A percentile compares a stretch with the other conserved stretches of the same genome.
Evolutionary conservation across 1,140 invertebrate genomes (phyloP).

Genomic region (Drosophila sturtevanti): DNA sequence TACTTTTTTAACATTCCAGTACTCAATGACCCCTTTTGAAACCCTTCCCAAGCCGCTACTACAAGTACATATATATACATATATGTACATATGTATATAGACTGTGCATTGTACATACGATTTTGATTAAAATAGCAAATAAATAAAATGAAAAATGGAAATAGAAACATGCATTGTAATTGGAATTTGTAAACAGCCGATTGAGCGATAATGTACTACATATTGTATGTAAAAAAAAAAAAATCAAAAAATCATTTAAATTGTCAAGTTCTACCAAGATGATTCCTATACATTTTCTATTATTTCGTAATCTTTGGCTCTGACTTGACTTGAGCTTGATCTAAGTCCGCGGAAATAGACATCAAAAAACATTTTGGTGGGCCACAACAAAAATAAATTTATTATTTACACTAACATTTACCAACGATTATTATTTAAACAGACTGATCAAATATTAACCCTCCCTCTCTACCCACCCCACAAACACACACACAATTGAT

Average conservation of each 20-base stretch:
- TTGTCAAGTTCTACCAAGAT: slow-evolving; percentile 10
- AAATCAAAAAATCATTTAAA: background rate
- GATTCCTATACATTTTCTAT: background rate
- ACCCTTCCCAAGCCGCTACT: too few relatives aligned
- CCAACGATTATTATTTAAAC: slow-evolving; percentile 65
- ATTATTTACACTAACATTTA: slow-evolving; percentile 61
- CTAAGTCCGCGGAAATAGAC: slow-evolving; percentile 45
- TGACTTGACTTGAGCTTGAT: background rate
- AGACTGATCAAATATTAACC: slow-evolving; percentile 69
- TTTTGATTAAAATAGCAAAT: slow-evolving; percentile 63
- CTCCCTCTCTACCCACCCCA: background rate
- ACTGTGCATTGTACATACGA: background rate
- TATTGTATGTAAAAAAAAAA: slow-evolving; percentile 12
- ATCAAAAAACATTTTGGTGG: slow-evolving; percentile 52
- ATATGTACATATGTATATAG: too few relatives aligned
- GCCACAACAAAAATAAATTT: slow-evolving; percentile 24
- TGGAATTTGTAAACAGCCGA: slow-evolving; percentile 67
- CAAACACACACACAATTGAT: too few relatives aligned
- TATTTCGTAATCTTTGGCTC: background rate
- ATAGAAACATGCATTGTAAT: slow-evolving; percentile 64
- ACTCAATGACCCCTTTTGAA: too few relatives aligned
- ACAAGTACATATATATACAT: too few relatives aligned
- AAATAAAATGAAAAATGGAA: slow-evolving; percentile 47
- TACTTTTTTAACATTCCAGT: too few relatives aligned
- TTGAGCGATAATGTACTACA: slow-evolving; percentile 41